Evolutionary conservation across 2,888 invertebrate genomes (phyloP).

Genomic region (Suillia variegata): DNA sequence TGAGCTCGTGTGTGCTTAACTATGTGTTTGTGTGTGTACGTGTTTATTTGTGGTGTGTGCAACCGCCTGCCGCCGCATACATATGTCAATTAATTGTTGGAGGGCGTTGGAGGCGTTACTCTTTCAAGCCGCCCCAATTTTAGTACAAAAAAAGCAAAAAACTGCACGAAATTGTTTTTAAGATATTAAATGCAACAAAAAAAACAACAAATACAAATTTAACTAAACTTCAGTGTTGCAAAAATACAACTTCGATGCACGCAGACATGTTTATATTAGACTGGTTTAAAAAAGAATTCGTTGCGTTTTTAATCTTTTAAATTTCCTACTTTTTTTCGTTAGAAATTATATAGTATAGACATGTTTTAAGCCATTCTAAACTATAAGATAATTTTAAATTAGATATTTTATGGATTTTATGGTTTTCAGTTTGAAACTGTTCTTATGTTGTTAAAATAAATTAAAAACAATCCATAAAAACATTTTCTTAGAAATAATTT

Average conservation of each 20-base stretch:
- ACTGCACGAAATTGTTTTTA: not conserved
- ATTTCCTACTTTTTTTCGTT: too few relatives aligned
- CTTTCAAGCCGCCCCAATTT: constrained; percentile 16
- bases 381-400: too few relatives aligned
- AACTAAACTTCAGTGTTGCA: not conserved
- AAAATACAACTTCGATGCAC: constrained; percentile 9
- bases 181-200: not conserved
- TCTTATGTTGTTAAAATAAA: too few relatives aligned
- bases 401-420: too few relatives aligned
- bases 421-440: too few relatives aligned
- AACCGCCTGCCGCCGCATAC: not conserved
- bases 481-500: too few relatives aligned
- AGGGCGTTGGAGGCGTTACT: constrained; percentile 17
- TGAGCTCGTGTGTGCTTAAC: constrained; percentile 26
- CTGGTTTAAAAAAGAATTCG: too few relatives aligned
- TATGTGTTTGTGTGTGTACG: constrained; percentile 18
- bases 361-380: too few relatives aligned
- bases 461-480: too few relatives aligned
- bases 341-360: too few relatives aligned
- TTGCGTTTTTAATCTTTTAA: too few relatives aligned
- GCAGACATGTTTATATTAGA: not conserved
- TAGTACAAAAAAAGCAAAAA: not conserved
- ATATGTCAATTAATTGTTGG: constrained; percentile 43
- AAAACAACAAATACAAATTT: too few relatives aligned
- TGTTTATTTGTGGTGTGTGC: constrained; percentile 20